phyloP scores from a whole-genome alignment of 2,113 vertebrate genomes.

The Pogona vitticeps region DNA sequence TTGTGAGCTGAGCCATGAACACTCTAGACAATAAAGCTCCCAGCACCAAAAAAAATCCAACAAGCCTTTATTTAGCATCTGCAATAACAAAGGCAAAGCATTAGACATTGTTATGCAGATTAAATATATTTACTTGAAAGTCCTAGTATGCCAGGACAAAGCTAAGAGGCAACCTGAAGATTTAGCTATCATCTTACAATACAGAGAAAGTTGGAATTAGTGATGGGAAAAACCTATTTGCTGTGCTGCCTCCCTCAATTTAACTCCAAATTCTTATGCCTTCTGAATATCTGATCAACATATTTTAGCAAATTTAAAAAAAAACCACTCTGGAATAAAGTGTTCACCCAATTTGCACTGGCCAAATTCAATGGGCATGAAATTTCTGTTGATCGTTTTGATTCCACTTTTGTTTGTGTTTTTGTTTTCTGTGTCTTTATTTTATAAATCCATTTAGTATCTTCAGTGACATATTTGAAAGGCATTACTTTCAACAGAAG shows the following conservation, averaged over 20 bases:
- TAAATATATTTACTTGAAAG: not conserved
- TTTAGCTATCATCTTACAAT: not conserved
- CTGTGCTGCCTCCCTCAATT: no score
- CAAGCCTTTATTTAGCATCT: not conserved
- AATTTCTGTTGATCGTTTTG: no score
- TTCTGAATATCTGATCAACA: no score
- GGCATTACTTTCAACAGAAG: no score
- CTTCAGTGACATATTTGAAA: no score
- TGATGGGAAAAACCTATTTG: not conserved
- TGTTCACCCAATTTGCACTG: no score
- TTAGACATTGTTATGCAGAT: constrained; percentile 18
- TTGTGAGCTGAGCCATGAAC: constrained; percentile 36
- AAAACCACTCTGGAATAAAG: not conserved
- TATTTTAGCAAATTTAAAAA: not conserved
- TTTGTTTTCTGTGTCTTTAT: no score
- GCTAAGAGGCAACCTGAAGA: not conserved
- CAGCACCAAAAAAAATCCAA: not conserved
- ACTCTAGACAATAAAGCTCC: constrained; percentile 23
- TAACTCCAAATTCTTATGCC: no score
- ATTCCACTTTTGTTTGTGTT: no score
- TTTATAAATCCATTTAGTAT: no score
- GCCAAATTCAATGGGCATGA: no score
- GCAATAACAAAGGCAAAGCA: not conserved
- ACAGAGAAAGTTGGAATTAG: not conserved
- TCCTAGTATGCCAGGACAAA: not conserved